Evolutionary conservation across 2,888 invertebrate genomes (phyloP), one percentile per base, ranked within the genome.

Genomic region (Stenchaetothrips biformis): DNA sequence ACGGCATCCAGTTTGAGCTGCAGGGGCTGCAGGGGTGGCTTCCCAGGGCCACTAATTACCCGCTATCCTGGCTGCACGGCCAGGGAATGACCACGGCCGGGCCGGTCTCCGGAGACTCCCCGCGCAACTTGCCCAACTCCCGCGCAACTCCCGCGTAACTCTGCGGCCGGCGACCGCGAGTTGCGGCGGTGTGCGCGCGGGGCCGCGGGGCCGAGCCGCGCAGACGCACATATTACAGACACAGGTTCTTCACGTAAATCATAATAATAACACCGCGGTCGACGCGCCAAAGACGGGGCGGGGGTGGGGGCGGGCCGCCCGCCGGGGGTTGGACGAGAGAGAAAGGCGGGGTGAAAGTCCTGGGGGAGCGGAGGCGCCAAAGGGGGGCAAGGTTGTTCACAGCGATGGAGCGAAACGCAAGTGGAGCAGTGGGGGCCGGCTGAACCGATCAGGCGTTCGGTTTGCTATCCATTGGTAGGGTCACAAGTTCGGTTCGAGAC

Each of bases 161-260:
- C n/a, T n/a, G n/a, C n/a, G n/a, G n/a, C n/a, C n/a, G n/a, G n/a
- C n/a, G n/a, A n/a, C n/a, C n/a, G n/a, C n/a, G n/a, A n/a, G n/a
- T n/a, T n/a, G n/a, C n/a, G n/a, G n/a, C n/a, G 53, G 3, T 53
- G 53, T 11, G 16, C 53, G 16, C 11, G 16, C 4, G 53, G 53
- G 18, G 53, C 53, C 16, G 53, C 53, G 18, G 53, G 16, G 18
- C 4, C 11, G 53, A 11, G 53, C 13, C 53, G 16, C 13, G 53
- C 53, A 13, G 16, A 4, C 59, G 16, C 59, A 59, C 59, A 59
- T 59, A 59, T 59, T 59, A 59, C 59, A 18, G 59, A 59, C 59
- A 16, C 59, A 59, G 59, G 59, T 59, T 59, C 59, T 59, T 59
- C 59, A 59, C 59, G 59, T 59, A 59, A 59, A 59, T 59, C 59